These are phyloP conservation scores for Drosophila trichaetosa DNA, from an alignment of 2,888 invertebrate species.

Conservation along the genomic window DNA sequence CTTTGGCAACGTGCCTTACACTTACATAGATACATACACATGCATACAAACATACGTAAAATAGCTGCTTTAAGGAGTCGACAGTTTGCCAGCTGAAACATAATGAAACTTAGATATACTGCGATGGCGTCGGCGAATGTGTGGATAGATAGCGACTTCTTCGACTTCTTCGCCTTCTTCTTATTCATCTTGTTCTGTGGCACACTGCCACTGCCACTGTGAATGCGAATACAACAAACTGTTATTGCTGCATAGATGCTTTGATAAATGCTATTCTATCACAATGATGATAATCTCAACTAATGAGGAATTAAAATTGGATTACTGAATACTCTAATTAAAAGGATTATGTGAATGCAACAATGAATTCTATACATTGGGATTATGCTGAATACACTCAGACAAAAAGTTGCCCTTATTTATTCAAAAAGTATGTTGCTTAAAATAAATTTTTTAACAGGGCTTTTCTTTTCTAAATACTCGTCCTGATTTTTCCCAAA, in stretches of 20 bases:
- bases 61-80: conserved; percentile 20
- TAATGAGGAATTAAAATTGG: conserved; percentile 73
- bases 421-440: neutral
- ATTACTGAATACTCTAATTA: conserved; percentile 62
- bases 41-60: neutral
- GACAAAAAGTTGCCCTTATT: neutral
- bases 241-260: conserved; percentile 55
- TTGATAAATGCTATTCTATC: conserved; percentile 64
- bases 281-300: conserved; percentile 68
- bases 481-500: neutral
- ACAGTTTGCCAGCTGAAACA: conserved; percentile 24
- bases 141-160: conserved; percentile 53
- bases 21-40: conserved; percentile 19
- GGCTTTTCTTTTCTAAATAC: neutral
- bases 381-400: conserved; percentile 25
- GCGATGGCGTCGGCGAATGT: conserved; percentile 24
- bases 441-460: too few species aligned
- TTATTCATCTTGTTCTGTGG: neutral
- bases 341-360: conserved; percentile 58
- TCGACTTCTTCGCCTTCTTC: conserved; percentile 4
- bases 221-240: conserved; percentile 50
- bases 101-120: conserved; percentile 37
- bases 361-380: conserved; percentile 37
- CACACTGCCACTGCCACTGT: conserved; percentile 19
- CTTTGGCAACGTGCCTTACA: conserved; percentile 41